Evolutionary conservation across 2,888 invertebrate genomes (phyloP).

Genomic region (Globia sparganii): DNA sequence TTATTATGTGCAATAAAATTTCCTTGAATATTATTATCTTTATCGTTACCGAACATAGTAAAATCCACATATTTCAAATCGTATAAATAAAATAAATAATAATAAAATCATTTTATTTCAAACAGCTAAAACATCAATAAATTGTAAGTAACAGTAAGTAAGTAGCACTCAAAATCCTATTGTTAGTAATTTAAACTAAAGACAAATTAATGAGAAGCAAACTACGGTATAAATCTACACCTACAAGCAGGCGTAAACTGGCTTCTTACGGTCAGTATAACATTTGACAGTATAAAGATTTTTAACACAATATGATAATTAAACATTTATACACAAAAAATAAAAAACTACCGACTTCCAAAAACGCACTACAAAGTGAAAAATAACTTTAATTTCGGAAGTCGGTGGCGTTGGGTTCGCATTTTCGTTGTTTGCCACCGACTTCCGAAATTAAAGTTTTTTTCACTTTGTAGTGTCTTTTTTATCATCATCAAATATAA

Average conservation of each 20-base stretch:
- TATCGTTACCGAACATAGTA: not conserved
- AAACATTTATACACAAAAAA: too few species aligned
- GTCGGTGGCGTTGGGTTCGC: too few species aligned
- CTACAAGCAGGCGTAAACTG: not conserved
- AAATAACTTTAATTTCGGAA: too few species aligned
- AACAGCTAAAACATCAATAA: not conserved
- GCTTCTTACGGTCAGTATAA: not conserved
- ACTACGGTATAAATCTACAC: not conserved
- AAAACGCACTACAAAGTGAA: too few species aligned
- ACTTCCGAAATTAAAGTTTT: too few species aligned
- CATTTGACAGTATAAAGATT: not conserved
- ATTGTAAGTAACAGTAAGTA: too few species aligned
- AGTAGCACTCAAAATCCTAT: not conserved
- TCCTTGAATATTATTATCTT: not conserved
- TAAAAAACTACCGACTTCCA: too few species aligned
- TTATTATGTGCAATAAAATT: not conserved
- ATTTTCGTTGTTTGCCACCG: too few species aligned
- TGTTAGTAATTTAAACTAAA: not conserved
- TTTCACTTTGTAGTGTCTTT: too few species aligned
- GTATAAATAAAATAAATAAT: not conserved
- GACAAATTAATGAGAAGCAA: not conserved
- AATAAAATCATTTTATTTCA: not conserved
- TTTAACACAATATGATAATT: not conserved
- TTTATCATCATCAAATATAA: too few species aligned
- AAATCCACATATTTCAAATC: not conserved